These are phyloP conservation scores for Enteromius fasciolatus DNA, from an alignment of 2,797 vertebrate species.

Conservation along the genomic window DNA sequence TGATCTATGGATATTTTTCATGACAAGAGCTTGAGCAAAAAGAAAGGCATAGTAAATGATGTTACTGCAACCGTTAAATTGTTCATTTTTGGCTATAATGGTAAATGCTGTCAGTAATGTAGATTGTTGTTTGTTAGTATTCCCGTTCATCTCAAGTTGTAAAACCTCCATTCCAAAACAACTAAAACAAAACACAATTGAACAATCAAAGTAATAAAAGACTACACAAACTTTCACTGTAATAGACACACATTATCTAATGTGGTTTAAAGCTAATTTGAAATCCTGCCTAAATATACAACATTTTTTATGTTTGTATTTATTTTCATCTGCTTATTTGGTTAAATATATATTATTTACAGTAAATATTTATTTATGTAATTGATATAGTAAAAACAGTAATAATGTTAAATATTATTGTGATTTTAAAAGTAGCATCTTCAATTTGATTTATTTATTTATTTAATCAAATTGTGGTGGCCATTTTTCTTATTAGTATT, in stretches of 20 bases:
- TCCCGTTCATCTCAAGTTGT: background rate
- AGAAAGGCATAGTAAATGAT: background rate
- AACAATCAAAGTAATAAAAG: background rate
- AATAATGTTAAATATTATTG: background rate
- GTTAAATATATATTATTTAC: background rate
- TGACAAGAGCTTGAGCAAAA: background rate
- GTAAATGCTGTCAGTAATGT: background rate
- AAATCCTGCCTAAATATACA: background rate
- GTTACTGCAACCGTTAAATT: background rate
- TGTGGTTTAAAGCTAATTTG: background rate
- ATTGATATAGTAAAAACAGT: background rate
- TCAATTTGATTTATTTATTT: too few relatives aligned
- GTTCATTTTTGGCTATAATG: background rate
- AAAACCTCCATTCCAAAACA: background rate
- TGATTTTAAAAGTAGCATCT: background rate
- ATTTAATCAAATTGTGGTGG: too few relatives aligned
- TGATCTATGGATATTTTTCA: conserved; percentile 12
- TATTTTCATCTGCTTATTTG: background rate
- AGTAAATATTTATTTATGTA: background rate
- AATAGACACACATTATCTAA: background rate
- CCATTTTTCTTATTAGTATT: too few relatives aligned
- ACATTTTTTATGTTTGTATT: background rate
- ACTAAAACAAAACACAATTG: background rate
- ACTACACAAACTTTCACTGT: background rate
- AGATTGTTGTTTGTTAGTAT: background rate